Evolutionary conservation across 2,888 invertebrate species (phyloP).

Genomic region (Brachypalpus laphriformis): DNA sequence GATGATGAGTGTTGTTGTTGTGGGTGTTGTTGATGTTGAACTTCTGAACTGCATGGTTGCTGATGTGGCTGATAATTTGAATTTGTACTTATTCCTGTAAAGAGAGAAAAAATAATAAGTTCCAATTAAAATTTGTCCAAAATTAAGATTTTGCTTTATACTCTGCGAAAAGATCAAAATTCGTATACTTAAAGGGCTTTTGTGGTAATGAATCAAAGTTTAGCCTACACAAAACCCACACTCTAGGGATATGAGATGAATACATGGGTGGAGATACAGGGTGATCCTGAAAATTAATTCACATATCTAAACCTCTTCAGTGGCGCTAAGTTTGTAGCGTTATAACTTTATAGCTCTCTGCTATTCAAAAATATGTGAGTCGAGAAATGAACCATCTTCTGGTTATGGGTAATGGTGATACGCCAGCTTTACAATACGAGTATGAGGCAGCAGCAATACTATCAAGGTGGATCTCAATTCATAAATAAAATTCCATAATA

Average conservation of each 20-base stretch:
- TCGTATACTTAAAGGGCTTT: neutral
- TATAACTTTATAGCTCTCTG: too few species aligned
- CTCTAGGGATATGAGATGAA: neutral
- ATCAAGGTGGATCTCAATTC: too few species aligned
- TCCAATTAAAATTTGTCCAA: neutral
- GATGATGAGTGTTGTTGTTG: conserved; percentile 77
- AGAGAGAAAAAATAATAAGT: neutral
- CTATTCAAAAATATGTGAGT: too few species aligned
- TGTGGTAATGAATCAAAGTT: neutral
- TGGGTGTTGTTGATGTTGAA: conserved; percentile 75
- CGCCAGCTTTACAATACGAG: too few species aligned
- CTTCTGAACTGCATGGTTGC: conserved; percentile 77
- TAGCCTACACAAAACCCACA: too few species aligned
- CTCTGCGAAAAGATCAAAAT: neutral
- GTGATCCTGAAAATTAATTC: neutral
- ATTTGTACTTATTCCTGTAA: conserved; percentile 78
- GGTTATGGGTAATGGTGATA: too few species aligned
- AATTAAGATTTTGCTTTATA: neutral
- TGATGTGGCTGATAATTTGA: conserved; percentile 79
- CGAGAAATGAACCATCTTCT: too few species aligned
- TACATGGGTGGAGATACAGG: neutral
- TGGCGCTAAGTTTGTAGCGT: too few species aligned
- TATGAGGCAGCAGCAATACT: too few species aligned
- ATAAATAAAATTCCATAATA: too few species aligned
- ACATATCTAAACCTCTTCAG: too few species aligned